Evolutionary conservation across 2,797 vertebrate genomes (phyloP), one percentile per base, ranked within the genome.

Genomic region (Discoglossus pictus): DNA sequence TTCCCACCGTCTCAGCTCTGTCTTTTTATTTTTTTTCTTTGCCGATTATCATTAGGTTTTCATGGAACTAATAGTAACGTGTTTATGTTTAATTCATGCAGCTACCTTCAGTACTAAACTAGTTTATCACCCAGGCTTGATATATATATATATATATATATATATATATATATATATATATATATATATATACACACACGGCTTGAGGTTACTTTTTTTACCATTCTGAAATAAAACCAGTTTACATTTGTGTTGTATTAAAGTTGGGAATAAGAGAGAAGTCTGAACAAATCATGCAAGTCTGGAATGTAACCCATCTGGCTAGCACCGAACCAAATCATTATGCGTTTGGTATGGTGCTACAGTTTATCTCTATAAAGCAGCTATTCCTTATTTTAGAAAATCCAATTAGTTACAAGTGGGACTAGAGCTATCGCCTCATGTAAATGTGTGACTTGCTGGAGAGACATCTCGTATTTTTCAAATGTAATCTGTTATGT

Each of bases 381-480:
- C 40, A 55, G 17, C 10, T 15, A 38, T 36, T 3, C 38, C 13
- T 15, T 40, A 56, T 40, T 56, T 42, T 9, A 40, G 15, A 56
- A 55, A 40, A 56, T 56, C 54, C 54, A 56, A 56, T 56, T 56
- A 40, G 54, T 42, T 56, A 56, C 18, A 21, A 56, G 54, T 56
- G 38, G 36, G 38, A 15, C 54, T 56, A 24, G 38, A 56, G 16
- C 36, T 23, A 20, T 40, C 39, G 42, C 54, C 54, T 40, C 9
- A 42, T 56, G n/a, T n/a, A n/a, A n/a, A n/a, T 56, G 53, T 40
- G 36, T 21, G 35, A 24, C 54, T 35, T 18, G 36, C 38, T 47
- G 16, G n/a, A 66, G 27, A 17, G 36, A 43, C 10, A 48, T 6
- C 34, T 48, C 35, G 31, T 31, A 21, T 17, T 40, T 43, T 39